Conservation (phyloP, 2,888 invertebrate species). For the Cheilosia grossa region DNA sequence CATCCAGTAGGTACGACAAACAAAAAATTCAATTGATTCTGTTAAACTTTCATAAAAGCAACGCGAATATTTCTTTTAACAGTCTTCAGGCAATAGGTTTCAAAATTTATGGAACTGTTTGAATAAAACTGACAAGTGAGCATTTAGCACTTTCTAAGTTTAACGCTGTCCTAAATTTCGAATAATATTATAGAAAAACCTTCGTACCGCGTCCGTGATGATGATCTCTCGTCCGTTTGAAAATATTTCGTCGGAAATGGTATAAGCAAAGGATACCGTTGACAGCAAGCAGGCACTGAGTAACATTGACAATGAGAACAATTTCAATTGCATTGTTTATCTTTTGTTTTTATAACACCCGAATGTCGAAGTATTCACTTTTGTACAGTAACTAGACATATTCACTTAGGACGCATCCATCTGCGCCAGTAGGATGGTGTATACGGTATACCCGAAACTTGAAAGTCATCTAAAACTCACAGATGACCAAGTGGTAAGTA, state of each 20-base stretch:
- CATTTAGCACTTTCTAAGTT: slow-evolving; percentile 7
- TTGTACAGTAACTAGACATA: slow-evolving; percentile 38
- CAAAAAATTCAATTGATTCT: slow-evolving; percentile 27
- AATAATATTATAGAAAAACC: background rate
- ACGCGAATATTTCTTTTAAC: background rate
- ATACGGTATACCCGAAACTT: slow-evolving; percentile 34
- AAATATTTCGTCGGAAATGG: slow-evolving; percentile 42
- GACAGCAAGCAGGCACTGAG: slow-evolving; percentile 46
- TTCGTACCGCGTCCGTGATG: slow-evolving; percentile 82
- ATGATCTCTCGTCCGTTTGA: slow-evolving; percentile 80
- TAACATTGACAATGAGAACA: slow-evolving; percentile 44
- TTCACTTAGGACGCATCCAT: slow-evolving; percentile 44
- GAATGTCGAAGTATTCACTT: slow-evolving; percentile 36
- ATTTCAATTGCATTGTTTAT: slow-evolving; percentile 62
- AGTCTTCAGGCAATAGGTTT: background rate
- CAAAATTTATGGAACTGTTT: background rate
- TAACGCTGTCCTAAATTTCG: background rate
- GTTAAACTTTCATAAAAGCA: slow-evolving; percentile 33
- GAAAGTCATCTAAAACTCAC: slow-evolving; percentile 40
- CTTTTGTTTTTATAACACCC: slow-evolving; percentile 42
- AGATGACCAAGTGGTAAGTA: slow-evolving; percentile 48
- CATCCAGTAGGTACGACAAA: slow-evolving; percentile 28
- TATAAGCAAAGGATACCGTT: slow-evolving; percentile 35
- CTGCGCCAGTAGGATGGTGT: slow-evolving; percentile 10
- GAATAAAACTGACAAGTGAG: background rate